phyloP scores from a whole-genome alignment of 2,113 vertebrate genomes.

The Hymenochirus boettgeri region DNA sequence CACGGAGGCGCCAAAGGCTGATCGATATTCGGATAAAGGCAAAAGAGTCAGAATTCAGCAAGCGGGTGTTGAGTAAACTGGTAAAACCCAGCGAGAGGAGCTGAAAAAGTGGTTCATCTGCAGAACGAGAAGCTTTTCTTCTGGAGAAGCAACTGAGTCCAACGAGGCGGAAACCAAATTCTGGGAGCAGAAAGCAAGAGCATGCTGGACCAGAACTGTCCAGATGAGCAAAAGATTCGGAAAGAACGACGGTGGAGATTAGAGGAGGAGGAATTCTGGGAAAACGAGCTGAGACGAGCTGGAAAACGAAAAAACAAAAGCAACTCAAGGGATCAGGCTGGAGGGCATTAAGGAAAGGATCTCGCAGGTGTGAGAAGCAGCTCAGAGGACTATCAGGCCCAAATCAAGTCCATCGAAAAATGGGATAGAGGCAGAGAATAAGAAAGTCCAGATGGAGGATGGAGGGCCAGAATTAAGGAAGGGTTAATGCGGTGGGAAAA shows the following conservation, averaged over 20 bases:
- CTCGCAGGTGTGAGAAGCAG: slow-evolving; percentile 75
- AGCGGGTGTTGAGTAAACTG: slow-evolving; percentile 69
- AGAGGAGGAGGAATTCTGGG: slow-evolving; percentile 96
- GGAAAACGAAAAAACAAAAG: slow-evolving; percentile 90
- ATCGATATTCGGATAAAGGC: slow-evolving; percentile 84
- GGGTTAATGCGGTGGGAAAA: slow-evolving; percentile 83
- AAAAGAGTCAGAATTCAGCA: slow-evolving; percentile 73
- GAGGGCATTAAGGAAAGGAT: slow-evolving; percentile 81
- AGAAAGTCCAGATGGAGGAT: slow-evolving; percentile 78
- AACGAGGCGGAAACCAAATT: slow-evolving; percentile 75
- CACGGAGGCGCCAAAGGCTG: slow-evolving; percentile 86
- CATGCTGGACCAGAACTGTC: slow-evolving; percentile 79
- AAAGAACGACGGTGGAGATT: slow-evolving; percentile 90
- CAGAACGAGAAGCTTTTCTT: slow-evolving; percentile 83
- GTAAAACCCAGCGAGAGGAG: slow-evolving; percentile 70
- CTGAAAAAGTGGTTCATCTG: slow-evolving; percentile 74
- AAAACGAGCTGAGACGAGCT: slow-evolving; percentile 90
- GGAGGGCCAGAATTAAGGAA: slow-evolving; percentile 80
- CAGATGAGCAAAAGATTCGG: slow-evolving; percentile 82
- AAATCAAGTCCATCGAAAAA: slow-evolving; percentile 80
- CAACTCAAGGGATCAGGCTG: slow-evolving; percentile 89
- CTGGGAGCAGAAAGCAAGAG: slow-evolving; percentile 72
- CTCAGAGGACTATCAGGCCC: slow-evolving; percentile 75
- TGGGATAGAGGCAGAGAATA: slow-evolving; percentile 83
- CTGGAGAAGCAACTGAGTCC: slow-evolving; percentile 80